Evolutionary conservation across 1,140 invertebrate genomes (phyloP).

Genomic region (Lordiphosa stackelbergi): DNA sequence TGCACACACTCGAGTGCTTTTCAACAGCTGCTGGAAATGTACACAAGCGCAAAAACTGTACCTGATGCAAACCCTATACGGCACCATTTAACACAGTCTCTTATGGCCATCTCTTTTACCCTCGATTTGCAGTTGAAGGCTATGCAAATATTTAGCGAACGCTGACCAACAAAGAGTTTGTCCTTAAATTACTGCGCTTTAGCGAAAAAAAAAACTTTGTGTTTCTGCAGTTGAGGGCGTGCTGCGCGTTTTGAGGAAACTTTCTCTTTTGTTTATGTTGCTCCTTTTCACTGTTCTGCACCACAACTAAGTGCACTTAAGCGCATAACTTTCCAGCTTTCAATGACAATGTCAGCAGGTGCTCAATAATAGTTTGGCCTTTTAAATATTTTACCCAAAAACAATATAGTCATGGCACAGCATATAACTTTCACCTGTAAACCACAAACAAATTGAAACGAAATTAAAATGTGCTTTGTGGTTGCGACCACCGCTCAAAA

Average conservation of each 20-base stretch:
- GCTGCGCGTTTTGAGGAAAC: conserved; percentile 25
- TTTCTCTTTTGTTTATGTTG: conserved; percentile 29
- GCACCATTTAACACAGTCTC: conserved; percentile 4
- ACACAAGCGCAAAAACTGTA: conserved; percentile 10
- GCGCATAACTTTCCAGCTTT: conserved; percentile 19
- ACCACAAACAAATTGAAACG: conserved; percentile 24
- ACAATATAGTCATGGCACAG: neutral
- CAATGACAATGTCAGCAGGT: conserved; percentile 23
- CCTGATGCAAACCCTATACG: neutral
- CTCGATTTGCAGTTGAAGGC: neutral
- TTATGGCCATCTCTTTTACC: neutral
- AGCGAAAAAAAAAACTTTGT: conserved; percentile 14
- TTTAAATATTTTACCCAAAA: conserved; percentile 21
- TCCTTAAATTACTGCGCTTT: neutral
- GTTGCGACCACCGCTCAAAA: neutral
- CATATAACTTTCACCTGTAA: conserved; percentile 32
- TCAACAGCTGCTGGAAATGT: conserved; percentile 9
- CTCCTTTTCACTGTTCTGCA: conserved; percentile 23
- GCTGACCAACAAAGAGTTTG: too few relatives aligned
- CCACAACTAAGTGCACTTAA: conserved; percentile 11
- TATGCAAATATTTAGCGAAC: conserved; percentile 5
- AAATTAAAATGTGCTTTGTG: conserved; percentile 49
- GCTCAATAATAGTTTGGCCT: conserved; percentile 10
- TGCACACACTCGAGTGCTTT: conserved; percentile 7
- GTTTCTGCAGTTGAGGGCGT: too few relatives aligned